Percentiles rank a stretch among this genome's conserved stretches.
Evolutionary conservation across 2,888 invertebrate species (phyloP).

Genomic region (Tinea trinotella): DNA sequence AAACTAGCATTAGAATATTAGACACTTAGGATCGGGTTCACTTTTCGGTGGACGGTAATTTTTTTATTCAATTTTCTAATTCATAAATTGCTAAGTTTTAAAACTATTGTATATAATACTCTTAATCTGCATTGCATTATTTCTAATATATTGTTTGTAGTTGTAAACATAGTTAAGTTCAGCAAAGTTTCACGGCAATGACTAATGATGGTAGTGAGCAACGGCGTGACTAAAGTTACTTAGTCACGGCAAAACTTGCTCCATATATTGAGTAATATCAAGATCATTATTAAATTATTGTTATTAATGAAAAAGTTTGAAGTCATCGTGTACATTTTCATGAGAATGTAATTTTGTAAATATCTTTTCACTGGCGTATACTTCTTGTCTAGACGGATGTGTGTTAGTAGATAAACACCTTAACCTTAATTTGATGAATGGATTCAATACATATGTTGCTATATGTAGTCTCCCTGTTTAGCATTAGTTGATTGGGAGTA

Average conservation of each 20-base stretch:
- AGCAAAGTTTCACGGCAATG: slow-evolving; percentile 8
- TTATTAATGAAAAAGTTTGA: slow-evolving; percentile 1
- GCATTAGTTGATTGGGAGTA: slow-evolving; percentile 46
- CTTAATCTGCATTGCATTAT: not conserved
- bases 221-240: slow-evolving; percentile 50
- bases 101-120: not conserved
- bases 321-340: not conserved
- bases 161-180: not conserved
- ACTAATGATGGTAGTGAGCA: not conserved
- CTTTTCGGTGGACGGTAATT: too few relatives aligned
- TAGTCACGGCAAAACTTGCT: slow-evolving; percentile 46
- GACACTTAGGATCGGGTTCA: too few relatives aligned
- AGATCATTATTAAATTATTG: slow-evolving; percentile 4
- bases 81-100: too few relatives aligned
- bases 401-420: not conserved
- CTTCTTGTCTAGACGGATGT: not conserved
- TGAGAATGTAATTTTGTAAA: not conserved
- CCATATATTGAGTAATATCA: slow-evolving; percentile 22
- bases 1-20: too few relatives aligned
- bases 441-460: not conserved
- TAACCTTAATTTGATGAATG: slow-evolving; percentile 11
- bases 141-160: not conserved
- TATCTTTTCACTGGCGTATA: not conserved
- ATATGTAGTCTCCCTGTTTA: slow-evolving; percentile 5
- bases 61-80: too few relatives aligned